phyloP scores from a whole-genome alignment of 2,113 vertebrate genomes.

The Zapus hudsonius region DNA sequence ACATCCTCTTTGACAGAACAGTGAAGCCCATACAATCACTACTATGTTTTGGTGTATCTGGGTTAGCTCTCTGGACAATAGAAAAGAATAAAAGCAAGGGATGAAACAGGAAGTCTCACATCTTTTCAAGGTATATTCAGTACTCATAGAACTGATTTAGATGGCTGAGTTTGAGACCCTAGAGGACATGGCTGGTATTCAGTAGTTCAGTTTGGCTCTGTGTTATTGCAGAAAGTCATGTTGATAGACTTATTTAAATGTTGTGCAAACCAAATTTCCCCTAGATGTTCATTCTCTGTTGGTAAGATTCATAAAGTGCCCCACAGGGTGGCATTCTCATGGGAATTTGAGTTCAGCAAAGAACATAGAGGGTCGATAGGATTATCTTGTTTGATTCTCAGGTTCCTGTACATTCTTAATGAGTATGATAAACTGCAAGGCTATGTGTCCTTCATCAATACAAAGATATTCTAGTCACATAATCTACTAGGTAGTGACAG shows the following conservation, averaged over 20 bases:
- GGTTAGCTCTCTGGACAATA: neutral
- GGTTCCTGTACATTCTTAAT: neutral
- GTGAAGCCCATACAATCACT: neutral
- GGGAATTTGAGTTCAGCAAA: neutral
- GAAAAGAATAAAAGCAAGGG: neutral
- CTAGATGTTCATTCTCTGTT: neutral
- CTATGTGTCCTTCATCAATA: neutral
- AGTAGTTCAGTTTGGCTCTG: neutral
- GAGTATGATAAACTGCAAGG: neutral
- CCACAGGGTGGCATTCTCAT: neutral
- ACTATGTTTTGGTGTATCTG: neutral
- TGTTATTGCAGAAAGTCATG: neutral
- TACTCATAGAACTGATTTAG: neutral
- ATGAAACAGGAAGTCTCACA: neutral
- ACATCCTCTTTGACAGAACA: neutral
- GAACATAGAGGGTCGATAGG: neutral
- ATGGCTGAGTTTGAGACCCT: neutral
- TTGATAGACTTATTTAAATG: neutral
- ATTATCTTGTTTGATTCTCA: neutral
- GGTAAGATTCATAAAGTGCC: neutral
- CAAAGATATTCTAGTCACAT: neutral
- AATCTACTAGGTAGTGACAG: neutral
- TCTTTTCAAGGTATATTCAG: neutral
- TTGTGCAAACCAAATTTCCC: neutral
- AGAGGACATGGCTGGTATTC: neutral